These are phyloP conservation scores for Epistrophe grossulariae DNA, from an alignment of 2,888 invertebrate genomes.

Conservation along the genomic window DNA sequence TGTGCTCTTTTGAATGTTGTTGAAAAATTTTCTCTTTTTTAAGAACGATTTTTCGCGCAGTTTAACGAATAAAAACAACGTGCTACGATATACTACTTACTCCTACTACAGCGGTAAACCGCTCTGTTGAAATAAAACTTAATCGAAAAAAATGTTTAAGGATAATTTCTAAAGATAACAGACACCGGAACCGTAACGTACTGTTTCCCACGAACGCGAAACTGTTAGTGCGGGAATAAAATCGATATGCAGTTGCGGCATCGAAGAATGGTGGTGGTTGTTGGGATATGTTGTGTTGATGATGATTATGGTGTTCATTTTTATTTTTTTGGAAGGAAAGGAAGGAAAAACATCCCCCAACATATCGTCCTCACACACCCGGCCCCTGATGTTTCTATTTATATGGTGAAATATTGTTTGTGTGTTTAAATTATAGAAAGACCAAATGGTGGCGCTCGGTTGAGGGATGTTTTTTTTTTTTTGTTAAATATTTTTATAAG, in stretches of 20 bases:
- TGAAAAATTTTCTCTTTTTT: slow-evolving; percentile 30
- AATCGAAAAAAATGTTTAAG: slow-evolving; percentile 15
- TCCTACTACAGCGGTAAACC: slow-evolving; percentile 25
- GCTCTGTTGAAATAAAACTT: slow-evolving; percentile 22
- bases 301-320: neutral
- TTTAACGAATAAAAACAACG: slow-evolving; percentile 72
- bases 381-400: slow-evolving; percentile 29
- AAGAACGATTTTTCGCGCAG: slow-evolving; percentile 49
- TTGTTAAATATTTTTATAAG: slow-evolving; percentile 13
- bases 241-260: slow-evolving; percentile 65
- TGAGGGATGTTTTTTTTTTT: slow-evolving; percentile 49
- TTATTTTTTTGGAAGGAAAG: neutral
- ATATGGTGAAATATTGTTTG: slow-evolving; percentile 33
- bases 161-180: slow-evolving; percentile 35
- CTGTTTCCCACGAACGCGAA: slow-evolving; percentile 67
- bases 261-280: slow-evolving; percentile 52
- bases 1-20: slow-evolving; percentile 23
- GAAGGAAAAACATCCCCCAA: slow-evolving; percentile 65
- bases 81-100: slow-evolving; percentile 50
- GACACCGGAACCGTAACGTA: slow-evolving; percentile 61
- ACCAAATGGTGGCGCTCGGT: slow-evolving; percentile 26
- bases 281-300: slow-evolving; percentile 32
- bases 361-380: slow-evolving; percentile 30
- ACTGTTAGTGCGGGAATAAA: slow-evolving; percentile 63
- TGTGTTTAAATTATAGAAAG: slow-evolving; percentile 17